Evolutionary conservation across 2,888 invertebrate genomes (phyloP), one percentile per base, ranked within the genome.

Genomic region (Pinctada fucata): DNA sequence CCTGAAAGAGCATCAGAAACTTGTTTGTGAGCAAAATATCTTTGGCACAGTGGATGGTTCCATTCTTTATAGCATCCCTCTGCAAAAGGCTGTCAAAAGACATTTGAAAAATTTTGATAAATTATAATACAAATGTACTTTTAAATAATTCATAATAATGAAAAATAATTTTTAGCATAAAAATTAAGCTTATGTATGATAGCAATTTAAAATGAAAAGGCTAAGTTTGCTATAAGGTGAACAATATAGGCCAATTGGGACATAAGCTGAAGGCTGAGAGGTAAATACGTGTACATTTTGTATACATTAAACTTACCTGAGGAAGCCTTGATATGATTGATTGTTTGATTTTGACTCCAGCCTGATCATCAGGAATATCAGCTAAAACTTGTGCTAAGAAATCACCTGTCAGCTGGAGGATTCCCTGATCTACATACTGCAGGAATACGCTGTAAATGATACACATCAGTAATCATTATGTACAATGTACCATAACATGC

Each of bases 361-460:
- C 85, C 16, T 83, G 83, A 51, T 80, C 83, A 80, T 90, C 88
- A 10, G 82, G 79, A 48, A 90, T 82, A 79, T 89, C 90, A 75
- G 85, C 83, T 70, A 90, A 72, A 45, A 86, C 72, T 72, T 88
- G 85, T 4, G 86, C 85, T 82, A 89, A 86, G 81, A 91, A 90
- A 45, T 86, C 86, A 47, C 87, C 87, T n/a, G 90, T 97, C 84
- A 97, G 93, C 89, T 97, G 96, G 86, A 97, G 95, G 67, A 97
- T 96, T 90, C 96, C 96, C 87, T 96, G 94, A 86, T 96, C 95
- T 78, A 97, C 95, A 92, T 97, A 97, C 92, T 97, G 97, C 87
- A 96, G 92, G 92, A 97, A 97, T 91, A 95, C 95, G 83, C 95
- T 94, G 92, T 3, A 84, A 85, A 63, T 76, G 31, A 31, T 31